A percentile compares a stretch with the other conserved stretches of the same genome.
These are phyloP conservation scores for Diabrotica virgifera DNA, from an alignment of 1,140 invertebrate genomes.

Conservation along the genomic window DNA sequence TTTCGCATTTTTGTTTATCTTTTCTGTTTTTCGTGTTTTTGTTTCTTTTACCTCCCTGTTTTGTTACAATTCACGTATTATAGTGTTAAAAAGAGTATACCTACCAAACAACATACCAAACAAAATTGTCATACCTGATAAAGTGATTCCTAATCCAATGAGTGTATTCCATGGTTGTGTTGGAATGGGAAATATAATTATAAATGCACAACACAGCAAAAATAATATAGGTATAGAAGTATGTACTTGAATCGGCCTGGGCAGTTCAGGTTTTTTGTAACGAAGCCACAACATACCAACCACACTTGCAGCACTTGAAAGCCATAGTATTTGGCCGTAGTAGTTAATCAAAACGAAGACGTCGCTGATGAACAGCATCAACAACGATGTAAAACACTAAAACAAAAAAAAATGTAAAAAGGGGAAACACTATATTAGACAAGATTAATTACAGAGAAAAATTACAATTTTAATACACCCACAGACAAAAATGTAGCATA, in stretches of 20 bases:
- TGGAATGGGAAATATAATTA: constrained; percentile 79
- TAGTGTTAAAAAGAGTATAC: not conserved
- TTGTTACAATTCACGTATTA: not conserved
- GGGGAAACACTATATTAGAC: too few species aligned
- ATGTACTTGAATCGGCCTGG: constrained; percentile 78
- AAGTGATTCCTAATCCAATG: constrained; percentile 77
- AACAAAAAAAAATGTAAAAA: constrained; percentile 41
- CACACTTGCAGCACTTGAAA: constrained; percentile 73
- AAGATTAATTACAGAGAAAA: too few species aligned
- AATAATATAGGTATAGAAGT: constrained; percentile 79
- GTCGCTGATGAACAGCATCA: constrained; percentile 70
- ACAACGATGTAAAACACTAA: constrained; percentile 68
- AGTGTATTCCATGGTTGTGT: constrained; percentile 75
- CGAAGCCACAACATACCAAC: constrained; percentile 77
- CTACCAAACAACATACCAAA: not conserved
- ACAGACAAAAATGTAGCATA: too few species aligned
- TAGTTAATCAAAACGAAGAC: constrained; percentile 75
- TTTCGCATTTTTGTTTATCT: not conserved
- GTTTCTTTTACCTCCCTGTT: not conserved
- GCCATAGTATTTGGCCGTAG: constrained; percentile 76
- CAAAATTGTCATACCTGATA: constrained; percentile 52
- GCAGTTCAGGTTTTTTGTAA: constrained; percentile 66
- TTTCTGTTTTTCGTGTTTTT: not conserved
- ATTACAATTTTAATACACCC: too few species aligned
- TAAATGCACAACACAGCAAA: constrained; percentile 75